phyloP scores from a whole-genome alignment of 2,797 vertebrate genomes.

The Pipistrellus kuhlii region DNA sequence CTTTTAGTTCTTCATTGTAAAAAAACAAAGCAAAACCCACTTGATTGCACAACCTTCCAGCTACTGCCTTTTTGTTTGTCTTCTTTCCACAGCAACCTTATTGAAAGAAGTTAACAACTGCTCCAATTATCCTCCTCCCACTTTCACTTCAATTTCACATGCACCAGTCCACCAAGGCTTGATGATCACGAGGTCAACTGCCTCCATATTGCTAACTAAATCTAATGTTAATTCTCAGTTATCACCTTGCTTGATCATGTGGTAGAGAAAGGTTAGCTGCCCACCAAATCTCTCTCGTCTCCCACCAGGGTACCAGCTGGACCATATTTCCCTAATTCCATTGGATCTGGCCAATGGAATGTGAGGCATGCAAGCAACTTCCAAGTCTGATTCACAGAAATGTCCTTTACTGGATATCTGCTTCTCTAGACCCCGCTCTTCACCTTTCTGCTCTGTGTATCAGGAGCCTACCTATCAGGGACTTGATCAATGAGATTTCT shows the following conservation, averaged over 20 bases:
- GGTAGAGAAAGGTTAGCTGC: neutral
- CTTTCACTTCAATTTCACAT: neutral
- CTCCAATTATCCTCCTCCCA: neutral
- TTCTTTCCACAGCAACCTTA: slow-evolving; percentile 46
- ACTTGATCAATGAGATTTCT: neutral
- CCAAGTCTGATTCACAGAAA: neutral
- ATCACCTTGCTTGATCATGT: neutral
- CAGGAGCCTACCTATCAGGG: neutral
- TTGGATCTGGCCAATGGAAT: neutral
- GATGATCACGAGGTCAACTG: neutral
- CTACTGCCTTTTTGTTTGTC: slow-evolving; percentile 44
- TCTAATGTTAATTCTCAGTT: neutral
- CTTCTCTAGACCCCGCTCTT: neutral
- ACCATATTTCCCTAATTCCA: neutral
- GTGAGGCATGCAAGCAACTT: neutral
- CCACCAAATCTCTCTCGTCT: slow-evolving; percentile 20
- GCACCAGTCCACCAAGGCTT: neutral
- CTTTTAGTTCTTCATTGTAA: slow-evolving; percentile 61
- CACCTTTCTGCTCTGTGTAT: neutral
- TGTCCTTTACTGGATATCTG: neutral
- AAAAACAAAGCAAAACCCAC: slow-evolving; percentile 35
- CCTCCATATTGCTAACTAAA: slow-evolving; percentile 35
- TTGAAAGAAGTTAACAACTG: slow-evolving; percentile 11
- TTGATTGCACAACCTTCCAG: slow-evolving; percentile 35
- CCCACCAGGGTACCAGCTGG: neutral